Percentiles rank a stretch among this genome's conserved stretches.
phyloP scores from a whole-genome alignment of 2,113 vertebrate genomes.

The Pterophyllum scalare region DNA sequence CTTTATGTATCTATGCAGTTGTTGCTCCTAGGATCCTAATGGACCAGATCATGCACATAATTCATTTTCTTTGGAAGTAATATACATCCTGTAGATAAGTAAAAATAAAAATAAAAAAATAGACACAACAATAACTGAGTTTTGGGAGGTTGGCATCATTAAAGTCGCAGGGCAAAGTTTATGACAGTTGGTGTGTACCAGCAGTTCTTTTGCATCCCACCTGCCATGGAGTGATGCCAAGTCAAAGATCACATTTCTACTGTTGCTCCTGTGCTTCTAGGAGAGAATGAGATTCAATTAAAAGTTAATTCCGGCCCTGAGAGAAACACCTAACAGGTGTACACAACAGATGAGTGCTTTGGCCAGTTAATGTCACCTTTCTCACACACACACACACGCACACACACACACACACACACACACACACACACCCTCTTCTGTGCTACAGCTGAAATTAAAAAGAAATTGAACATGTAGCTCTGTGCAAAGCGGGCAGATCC shows the following conservation, averaged over 20 bases:
- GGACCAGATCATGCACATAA: not conserved
- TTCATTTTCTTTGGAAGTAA: not conserved
- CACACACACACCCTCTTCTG: not conserved
- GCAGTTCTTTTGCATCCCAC: constrained; percentile 28
- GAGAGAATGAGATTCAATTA: constrained; percentile 55
- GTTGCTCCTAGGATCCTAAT: not conserved
- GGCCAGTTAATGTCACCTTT: constrained; percentile 19
- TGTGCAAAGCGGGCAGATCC: not conserved
- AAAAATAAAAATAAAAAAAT: not conserved
- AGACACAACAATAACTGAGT: not conserved
- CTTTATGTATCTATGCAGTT: not conserved
- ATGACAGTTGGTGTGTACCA: constrained; percentile 50
- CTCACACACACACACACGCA: not conserved
- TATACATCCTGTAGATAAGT: not conserved
- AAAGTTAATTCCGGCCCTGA: constrained; percentile 20
- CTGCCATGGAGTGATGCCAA: constrained; percentile 42
- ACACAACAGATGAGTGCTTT: constrained; percentile 35
- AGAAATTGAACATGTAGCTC: not conserved
- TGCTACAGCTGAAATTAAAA: constrained; percentile 13
- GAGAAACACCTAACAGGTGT: constrained; percentile 42
- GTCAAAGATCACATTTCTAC: constrained; percentile 51
- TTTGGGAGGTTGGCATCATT: not conserved
- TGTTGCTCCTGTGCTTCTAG: not conserved
- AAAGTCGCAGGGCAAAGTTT: constrained; percentile 19
- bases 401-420: not conserved